Evolutionary conservation across 2,113 vertebrate species (phyloP), one percentile per base, ranked within the genome.

Genomic region (Leiothrix lutea): DNA sequence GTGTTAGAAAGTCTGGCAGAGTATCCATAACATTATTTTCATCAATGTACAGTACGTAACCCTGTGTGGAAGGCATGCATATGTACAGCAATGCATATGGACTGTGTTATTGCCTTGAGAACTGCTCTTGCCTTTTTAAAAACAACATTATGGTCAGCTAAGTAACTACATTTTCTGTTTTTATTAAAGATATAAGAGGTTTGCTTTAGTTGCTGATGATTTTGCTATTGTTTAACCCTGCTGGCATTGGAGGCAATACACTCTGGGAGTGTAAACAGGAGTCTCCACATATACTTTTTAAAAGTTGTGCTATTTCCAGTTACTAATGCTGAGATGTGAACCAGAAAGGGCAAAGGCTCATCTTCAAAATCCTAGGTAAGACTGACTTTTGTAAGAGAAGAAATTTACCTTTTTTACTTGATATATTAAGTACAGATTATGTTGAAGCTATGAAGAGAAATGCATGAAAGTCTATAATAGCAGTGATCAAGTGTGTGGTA

Each of bases 401-500:
- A 64, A 72, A 64, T 9, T 74, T 56, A 60, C 22, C 12, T 28
- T 82, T 82, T 60, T 67, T 15, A 35, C 26, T 67, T 60, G 31
- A 28, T 17, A 28, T 35, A 26, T 45, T 14, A 54, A 69, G 2
- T 51, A 5, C 21, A 82, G 36, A 44, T 25, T 60, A 5, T 42
- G 23, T 60, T 47, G 24, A 79, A 81, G 6, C 1, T 36, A 25
- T 36, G 38, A 22, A 77, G 48, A 64, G 33, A 71, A 61, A 75
- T 62, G 3, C 18, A 24, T 48, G 13, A 6, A 81, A 82, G 15
- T 60, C 67, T 22, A 36, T 33, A 62, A 48, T 11, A 40, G 25
- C 25, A 67, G 15, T 48, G 33, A 17, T 33, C 1, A 3, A 54
- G 12, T 14, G 8, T 50, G 28, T 8, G 4, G 4, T 10, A 4